Conservation (phyloP, 2,797 vertebrate genomes). For the Poecilia picta region DNA sequence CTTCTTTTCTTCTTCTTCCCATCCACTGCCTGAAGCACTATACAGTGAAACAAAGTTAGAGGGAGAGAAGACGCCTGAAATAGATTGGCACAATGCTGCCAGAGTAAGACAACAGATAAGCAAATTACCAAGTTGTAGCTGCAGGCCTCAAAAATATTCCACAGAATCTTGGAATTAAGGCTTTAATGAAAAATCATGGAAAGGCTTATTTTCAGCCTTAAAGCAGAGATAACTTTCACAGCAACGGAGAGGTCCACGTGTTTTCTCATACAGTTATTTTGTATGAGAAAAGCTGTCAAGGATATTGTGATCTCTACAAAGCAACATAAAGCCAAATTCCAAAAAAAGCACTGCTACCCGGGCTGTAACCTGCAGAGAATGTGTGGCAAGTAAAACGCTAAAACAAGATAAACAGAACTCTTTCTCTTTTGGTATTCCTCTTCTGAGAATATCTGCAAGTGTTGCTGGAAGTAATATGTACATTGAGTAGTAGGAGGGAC, state of each 20-base stretch:
- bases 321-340: not conserved
- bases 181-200: not conserved
- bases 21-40: conserved; percentile 43
- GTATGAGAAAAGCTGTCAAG: too few species aligned
- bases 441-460: not conserved
- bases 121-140: not conserved
- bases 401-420: not conserved
- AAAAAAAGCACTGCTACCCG: not conserved
- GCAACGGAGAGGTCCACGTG: not conserved
- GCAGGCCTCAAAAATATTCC: not conserved
- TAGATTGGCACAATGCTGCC: conserved; percentile 33
- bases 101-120: conserved; percentile 22
- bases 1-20: conserved; percentile 23
- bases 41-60: conserved; percentile 37
- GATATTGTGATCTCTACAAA: not conserved
- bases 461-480: not conserved
- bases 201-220: not conserved
- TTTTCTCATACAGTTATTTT: not conserved
- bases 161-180: not conserved
- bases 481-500: not conserved
- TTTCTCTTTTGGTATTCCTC: not conserved
- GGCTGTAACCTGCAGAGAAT: not conserved
- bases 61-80: conserved; percentile 23
- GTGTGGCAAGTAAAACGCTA: not conserved
- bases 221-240: not conserved